Evolutionary conservation across 2,113 vertebrate species (phyloP).

Genomic region (Eulemur macaco): DNA sequence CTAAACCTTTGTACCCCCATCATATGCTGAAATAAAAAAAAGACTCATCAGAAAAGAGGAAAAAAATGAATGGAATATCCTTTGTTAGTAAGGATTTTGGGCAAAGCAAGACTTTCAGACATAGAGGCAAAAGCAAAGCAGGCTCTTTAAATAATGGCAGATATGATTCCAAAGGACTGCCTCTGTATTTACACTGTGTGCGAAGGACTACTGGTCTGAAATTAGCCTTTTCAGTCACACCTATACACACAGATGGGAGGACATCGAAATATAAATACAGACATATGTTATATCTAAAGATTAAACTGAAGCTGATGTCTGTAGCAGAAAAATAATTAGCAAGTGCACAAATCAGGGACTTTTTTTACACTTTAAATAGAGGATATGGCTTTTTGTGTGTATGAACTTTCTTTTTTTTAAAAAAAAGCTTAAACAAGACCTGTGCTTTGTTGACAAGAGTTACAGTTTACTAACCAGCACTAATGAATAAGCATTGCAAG

Average conservation of each 20-base stretch:
- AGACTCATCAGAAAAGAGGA: no score
- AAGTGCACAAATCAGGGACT: background rate
- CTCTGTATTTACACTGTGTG: background rate
- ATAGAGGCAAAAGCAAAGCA: background rate
- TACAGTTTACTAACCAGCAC: background rate
- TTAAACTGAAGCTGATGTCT: slow-evolving; percentile 33
- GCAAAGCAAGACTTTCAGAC: background rate
- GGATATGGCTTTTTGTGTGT: background rate
- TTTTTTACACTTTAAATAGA: background rate
- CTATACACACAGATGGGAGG: slow-evolving; percentile 3
- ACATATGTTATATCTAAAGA: slow-evolving; percentile 29
- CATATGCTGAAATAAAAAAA: no score
- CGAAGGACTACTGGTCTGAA: background rate
- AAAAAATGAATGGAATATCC: background rate
- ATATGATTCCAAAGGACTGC: background rate
- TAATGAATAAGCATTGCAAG: background rate
- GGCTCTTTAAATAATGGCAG: background rate
- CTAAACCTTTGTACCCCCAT: no score
- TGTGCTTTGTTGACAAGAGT: background rate
- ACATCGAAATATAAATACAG: slow-evolving; percentile 44
- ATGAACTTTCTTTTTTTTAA: background rate
- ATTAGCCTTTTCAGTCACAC: slow-evolving; percentile 27
- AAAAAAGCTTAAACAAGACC: background rate
- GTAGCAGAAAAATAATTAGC: slow-evolving; percentile 18
- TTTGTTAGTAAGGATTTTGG: background rate